phyloP scores from a whole-genome alignment of 2,888 invertebrate genomes.

The Coelinius sp. region DNA sequence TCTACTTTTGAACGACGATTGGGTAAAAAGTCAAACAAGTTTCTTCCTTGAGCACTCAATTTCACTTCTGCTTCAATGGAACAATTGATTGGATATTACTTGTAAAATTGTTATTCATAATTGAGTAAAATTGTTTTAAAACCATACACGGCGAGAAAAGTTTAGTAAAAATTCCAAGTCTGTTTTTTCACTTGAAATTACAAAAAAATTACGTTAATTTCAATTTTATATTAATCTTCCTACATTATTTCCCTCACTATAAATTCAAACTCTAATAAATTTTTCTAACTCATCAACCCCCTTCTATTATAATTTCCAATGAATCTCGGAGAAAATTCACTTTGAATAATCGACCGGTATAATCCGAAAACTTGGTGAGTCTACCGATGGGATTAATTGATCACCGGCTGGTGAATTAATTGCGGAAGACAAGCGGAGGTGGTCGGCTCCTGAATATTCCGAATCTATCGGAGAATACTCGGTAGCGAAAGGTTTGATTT shows the following conservation, averaged over 20 bases:
- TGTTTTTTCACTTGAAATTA: too few relatives aligned
- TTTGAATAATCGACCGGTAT: constrained; percentile 9
- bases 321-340: background rate
- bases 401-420: constrained; percentile 13
- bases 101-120: too few relatives aligned
- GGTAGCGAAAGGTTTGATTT: background rate
- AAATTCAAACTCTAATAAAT: background rate
- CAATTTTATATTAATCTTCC: too few relatives aligned
- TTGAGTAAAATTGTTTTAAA: constrained; percentile 4
- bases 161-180: too few relatives aligned
- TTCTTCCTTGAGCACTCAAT: too few relatives aligned
- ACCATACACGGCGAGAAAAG: background rate
- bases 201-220: constrained; percentile 1
- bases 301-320: background rate
- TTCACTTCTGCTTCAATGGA: too few relatives aligned
- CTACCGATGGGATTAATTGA: constrained; percentile 18
- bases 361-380: constrained; percentile 3
- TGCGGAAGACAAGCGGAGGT: background rate
- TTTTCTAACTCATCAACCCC: background rate
- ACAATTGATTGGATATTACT: too few relatives aligned
- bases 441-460: constrained; percentile 8
- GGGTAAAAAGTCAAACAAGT: too few relatives aligned
- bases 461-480: background rate
- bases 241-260: background rate
- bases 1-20: too few relatives aligned